A percentile compares a stretch with the other conserved stretches of the same genome.
phyloP scores from a whole-genome alignment of 2,888 invertebrate genomes.

The Philereme vetulata region DNA sequence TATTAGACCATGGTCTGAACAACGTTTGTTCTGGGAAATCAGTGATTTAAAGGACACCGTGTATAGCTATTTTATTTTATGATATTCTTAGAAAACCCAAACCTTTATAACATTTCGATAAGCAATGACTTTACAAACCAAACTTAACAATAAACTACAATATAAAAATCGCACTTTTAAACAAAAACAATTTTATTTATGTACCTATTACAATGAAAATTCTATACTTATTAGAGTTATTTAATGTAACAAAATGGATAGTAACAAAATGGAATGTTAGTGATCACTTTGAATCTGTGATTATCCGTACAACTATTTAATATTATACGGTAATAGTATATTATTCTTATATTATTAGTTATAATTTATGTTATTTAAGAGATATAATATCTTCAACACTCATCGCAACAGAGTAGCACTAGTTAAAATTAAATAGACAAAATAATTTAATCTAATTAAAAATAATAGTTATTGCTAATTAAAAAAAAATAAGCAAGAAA shows the following conservation, averaged over 20 bases:
- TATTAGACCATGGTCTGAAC: too few species aligned
- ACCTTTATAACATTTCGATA: conserved; percentile 4
- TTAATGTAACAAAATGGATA: conserved; percentile 6
- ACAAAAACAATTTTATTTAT: neutral
- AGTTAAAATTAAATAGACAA: conserved; percentile 7
- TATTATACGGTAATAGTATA: conserved; percentile 34
- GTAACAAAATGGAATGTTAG: conserved; percentile 37
- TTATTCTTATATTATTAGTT: conserved; percentile 33
- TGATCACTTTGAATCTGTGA: conserved; percentile 45
- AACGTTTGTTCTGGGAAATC: too few species aligned
- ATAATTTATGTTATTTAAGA: conserved; percentile 26
- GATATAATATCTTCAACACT: conserved; percentile 35
- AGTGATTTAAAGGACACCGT: too few species aligned
- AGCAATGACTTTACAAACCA: conserved; percentile 34
- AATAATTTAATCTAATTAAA: neutral
- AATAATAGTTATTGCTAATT: too few species aligned
- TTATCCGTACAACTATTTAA: conserved; percentile 54
- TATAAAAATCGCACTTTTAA: conserved; percentile 40
- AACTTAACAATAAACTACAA: conserved; percentile 39
- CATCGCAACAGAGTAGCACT: conserved; percentile 37
- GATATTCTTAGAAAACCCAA: conserved; percentile 4
- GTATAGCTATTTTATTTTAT: neutral
- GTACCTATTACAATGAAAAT: conserved; percentile 9
- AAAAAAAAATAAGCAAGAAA: too few species aligned
- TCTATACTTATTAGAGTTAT: conserved; percentile 13